Evolutionary conservation across 2,797 vertebrate genomes (phyloP), one percentile per base, ranked within the genome.

Genomic region (Pipistrellus pipistrellus): DNA sequence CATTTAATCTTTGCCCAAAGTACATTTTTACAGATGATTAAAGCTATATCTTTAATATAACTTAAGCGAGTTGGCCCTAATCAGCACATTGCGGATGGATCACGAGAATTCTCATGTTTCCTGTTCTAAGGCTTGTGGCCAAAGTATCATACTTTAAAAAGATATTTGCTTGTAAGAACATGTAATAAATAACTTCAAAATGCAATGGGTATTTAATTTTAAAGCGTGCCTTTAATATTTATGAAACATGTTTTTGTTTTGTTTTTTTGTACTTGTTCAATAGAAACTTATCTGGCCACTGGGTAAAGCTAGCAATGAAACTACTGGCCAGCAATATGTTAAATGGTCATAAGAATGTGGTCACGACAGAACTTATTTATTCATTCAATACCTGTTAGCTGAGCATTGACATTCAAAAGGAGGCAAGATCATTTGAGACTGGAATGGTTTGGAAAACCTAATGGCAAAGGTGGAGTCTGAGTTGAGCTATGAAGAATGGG

Each of bases 11-110:
- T 88, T 91, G 69, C 14, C 48, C 18, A 78, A 93, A 69, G 64
- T 71, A 89, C 64, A 75, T 93, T 86, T 95, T 89, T 91, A 38
- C 25, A 68, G 57, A 72, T 82, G 71, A 68, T 44, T 77, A 35
- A 93, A 89, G 59, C 10, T 78, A 0, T 53, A n/a, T 71, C 14
- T 90, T 85, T 21, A 83, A 76, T 90, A 76, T 90, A 87, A 27
- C 21, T 68, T 93, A 69, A 92, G 9, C 7, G 64, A 76, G 48
- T 38, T 85, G 57, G 66, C 35, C 72, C 75, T 35, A 51, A 86
- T 77, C 53, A 25, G 8, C 55, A 57, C 23, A 57, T 57, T 57
- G 9, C 8, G 4, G 55, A 57, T 11, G 9, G 55, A 57, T 57
- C 53, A 55, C 2, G 20, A 57, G 55, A 25, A 57, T 57, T 57